These are phyloP conservation scores for Encarsia formosa DNA, from an alignment of 2,888 invertebrate species.

Conservation along the genomic window DNA sequence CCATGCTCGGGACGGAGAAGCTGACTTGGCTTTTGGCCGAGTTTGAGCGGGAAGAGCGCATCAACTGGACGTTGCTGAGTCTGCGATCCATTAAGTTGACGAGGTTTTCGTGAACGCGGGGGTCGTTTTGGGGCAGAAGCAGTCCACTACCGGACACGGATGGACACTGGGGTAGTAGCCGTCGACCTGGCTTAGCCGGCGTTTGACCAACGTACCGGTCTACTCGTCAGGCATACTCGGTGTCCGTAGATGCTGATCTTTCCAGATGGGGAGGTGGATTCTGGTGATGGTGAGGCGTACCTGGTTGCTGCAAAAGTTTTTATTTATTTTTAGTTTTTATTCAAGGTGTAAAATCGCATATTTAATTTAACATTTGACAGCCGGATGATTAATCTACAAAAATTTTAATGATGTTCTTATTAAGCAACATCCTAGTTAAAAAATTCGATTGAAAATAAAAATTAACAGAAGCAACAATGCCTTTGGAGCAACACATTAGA, in stretches of 20 bases:
- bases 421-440: too few relatives aligned
- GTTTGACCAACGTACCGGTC: conserved; percentile 35
- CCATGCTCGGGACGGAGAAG: neutral
- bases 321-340: neutral
- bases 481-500: too few relatives aligned
- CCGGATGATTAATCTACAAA: too few relatives aligned
- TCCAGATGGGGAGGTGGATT: conserved; percentile 38
- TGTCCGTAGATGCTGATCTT: conserved; percentile 60
- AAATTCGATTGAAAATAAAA: too few relatives aligned
- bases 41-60: conserved; percentile 24
- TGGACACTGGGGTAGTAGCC: neutral
- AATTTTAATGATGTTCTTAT: too few relatives aligned
- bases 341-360: too few relatives aligned
- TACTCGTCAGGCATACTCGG: conserved; percentile 68
- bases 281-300: conserved; percentile 25
- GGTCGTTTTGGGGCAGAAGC: conserved; percentile 36
- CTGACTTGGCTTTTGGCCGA: conserved; percentile 19
- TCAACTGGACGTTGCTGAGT: conserved; percentile 39
- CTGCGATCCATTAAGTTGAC: conserved; percentile 44
- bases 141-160: conserved; percentile 23
- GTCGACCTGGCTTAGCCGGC: too few relatives aligned
- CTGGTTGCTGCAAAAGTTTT: conserved; percentile 5
- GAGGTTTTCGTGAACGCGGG: conserved; percentile 42
- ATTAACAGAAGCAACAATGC: too few relatives aligned
- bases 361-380: too few relatives aligned